Evolutionary conservation across 2,113 vertebrate genomes (phyloP), one percentile per base, ranked within the genome.

Genomic region (Burhinus bistriatus): DNA sequence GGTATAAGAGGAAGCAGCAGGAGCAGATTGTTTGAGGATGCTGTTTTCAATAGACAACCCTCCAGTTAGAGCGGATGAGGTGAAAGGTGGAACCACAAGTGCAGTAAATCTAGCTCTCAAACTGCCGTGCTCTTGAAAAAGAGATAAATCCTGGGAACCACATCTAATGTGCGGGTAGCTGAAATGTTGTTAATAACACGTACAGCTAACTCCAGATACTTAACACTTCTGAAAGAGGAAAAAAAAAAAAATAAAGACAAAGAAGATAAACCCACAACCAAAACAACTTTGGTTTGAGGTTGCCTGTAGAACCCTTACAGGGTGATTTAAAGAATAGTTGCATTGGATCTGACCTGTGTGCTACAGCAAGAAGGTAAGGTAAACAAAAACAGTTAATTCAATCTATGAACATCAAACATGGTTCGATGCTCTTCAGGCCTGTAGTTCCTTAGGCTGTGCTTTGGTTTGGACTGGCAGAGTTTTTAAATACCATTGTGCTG

Each of bases 1-100:
- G 9, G 20, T 51, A 32, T n/a, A 51, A 2, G 5, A 13, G 30
- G 25, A 58, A 58, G 78, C 18, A 57, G 26, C 12, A 14, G 34
- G 9, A 83, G 61, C 20, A 25, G 44, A 23, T 6, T 11, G 42
- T 26, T 30, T 42, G 66, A 71, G 58, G 36, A 32, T 47, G 19
- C 15, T 12, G 25, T 55, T 96, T 47, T 54, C 52, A 42, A 19
- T 1, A 23, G 22, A n/a, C 36, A 77, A 11, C 12, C 8, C 22
- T 15, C 21, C 8, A 32, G 30, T 5, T 3, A 3, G 6, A 82
- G 25, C 29, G 51, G 34, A 25, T 0, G 2, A 40, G 26, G 42
- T 54, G 55, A 57, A 69, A 83, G 27, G 42, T 70, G 71, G 49
- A 72, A 69, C 22, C 15, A 47, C 14, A 42, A 20, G 9, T 12